phyloP scores from a whole-genome alignment of 2,888 invertebrate genomes.

The Luperina testacea region DNA sequence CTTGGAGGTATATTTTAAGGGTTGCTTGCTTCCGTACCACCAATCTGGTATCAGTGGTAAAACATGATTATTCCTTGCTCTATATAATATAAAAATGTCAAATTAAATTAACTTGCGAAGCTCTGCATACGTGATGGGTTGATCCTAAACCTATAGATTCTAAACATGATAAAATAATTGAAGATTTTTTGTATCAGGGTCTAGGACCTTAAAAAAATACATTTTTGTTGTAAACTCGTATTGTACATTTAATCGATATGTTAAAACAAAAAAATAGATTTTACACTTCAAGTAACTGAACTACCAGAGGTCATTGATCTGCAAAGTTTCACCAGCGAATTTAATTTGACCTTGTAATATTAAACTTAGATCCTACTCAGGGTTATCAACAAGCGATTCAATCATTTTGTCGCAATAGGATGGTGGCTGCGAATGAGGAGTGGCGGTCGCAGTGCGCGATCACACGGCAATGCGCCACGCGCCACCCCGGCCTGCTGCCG shows the following conservation, averaged over 20 bases:
- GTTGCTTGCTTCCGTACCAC: not conserved
- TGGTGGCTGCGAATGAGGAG: slow-evolving; percentile 67
- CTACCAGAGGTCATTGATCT: not conserved
- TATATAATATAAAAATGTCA: not conserved
- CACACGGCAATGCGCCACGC: slow-evolving; percentile 65
- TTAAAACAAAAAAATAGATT: not conserved
- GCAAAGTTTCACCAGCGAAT: not conserved
- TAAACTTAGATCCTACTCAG: not conserved
- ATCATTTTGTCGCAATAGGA: slow-evolving; percentile 52
- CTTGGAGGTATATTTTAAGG: not conserved
- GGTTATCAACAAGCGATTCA: not conserved
- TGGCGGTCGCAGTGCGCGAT: slow-evolving; percentile 71
- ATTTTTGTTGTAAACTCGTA: not conserved
- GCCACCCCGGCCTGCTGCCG: slow-evolving; percentile 72
- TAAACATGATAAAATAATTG: not conserved
- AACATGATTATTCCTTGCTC: not conserved
- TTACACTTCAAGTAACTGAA: not conserved
- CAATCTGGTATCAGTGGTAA: not conserved
- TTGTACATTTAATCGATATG: not conserved
- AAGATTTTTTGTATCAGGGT: not conserved
- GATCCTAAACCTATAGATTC: not conserved
- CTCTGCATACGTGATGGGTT: not conserved
- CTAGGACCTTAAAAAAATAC: not conserved
- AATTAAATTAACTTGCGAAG: not conserved
- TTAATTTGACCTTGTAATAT: not conserved